Evolutionary conservation across 1,140 invertebrate genomes (phyloP), one percentile per base, ranked within the genome.

Genomic region (Neodiprion virginianus): DNA sequence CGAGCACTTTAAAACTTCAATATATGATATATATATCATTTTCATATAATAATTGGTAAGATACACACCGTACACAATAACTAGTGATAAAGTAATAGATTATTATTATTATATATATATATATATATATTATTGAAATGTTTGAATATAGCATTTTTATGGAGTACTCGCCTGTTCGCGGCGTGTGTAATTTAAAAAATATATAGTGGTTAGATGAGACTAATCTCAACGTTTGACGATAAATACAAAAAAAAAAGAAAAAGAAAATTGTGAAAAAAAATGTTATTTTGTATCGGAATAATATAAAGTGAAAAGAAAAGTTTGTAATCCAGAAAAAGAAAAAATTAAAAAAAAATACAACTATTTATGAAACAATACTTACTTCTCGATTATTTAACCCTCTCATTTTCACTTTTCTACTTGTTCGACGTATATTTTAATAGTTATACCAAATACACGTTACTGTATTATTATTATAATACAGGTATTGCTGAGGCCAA

Each of bases 91-190:
- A 76, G n/a, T 61, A 61, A 61, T 61, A 61, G 76, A 78, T 75
- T 77, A 78, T 80, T 80, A 80, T 80, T 80, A 78, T 77, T 76
- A 79, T 78, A 82, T 79, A 81, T 82, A 78, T 17, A 78, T 17
- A 17, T 73, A 79, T 78, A 76, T 73, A 61, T 61, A 61, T 61
- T 61, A 79, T 79, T 73, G 79, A 80, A 76, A 79, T 81, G 78
- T 79, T 69, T 77, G 79, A 80, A 74, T 78, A 80, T 81, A 82
- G 78, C 77, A 81, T 82, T 82, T 82, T 82, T 82, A 80, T 78
- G 76, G 69, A 78, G 69, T 75, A 79, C 76, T 61, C 75, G 75
- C 74, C 73, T 74, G 72, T 77, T 79, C 67, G 53, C 53, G 53
- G 53, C 53, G 53, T 5, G 28, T 61, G 53, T 61, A 61, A 61